phyloP scores from a whole-genome alignment of 2,113 vertebrate genomes.

The Pseudois nayaur region DNA sequence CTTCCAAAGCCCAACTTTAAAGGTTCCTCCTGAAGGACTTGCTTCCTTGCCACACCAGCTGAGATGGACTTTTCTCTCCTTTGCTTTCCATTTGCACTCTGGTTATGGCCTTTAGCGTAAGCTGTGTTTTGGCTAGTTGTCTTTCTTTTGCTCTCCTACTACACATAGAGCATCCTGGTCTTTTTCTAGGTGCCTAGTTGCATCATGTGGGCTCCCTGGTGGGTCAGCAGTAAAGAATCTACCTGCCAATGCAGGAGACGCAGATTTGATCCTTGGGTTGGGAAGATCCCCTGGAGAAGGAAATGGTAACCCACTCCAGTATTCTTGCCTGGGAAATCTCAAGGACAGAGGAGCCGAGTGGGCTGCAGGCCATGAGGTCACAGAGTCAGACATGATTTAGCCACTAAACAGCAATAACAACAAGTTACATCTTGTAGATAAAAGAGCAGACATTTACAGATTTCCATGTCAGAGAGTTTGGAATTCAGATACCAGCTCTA shows the following conservation, averaged over 20 bases:
- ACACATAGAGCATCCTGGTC: accelerated
- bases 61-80: not conserved
- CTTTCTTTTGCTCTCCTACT: not conserved
- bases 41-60: not conserved
- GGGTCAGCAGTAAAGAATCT: not conserved
- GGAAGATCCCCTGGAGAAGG: not conserved
- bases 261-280: not conserved
- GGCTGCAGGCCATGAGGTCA: not conserved
- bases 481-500: not conserved
- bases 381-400: not conserved
- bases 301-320: not conserved
- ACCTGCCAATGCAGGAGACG: not conserved
- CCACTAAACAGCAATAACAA: not conserved
- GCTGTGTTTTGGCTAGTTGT: not conserved
- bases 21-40: not conserved
- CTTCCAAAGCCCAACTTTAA: not conserved
- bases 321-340: not conserved
- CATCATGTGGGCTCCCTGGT: not conserved
- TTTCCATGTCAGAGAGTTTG: not conserved
- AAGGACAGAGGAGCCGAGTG: not conserved
- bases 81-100: not conserved
- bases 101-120: not conserved
- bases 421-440: not conserved
- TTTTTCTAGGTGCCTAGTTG: not conserved
- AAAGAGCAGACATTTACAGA: not conserved